Evolutionary conservation across 2,113 vertebrate species (phyloP).

Genomic region (Colistium nudipinnis): DNA sequence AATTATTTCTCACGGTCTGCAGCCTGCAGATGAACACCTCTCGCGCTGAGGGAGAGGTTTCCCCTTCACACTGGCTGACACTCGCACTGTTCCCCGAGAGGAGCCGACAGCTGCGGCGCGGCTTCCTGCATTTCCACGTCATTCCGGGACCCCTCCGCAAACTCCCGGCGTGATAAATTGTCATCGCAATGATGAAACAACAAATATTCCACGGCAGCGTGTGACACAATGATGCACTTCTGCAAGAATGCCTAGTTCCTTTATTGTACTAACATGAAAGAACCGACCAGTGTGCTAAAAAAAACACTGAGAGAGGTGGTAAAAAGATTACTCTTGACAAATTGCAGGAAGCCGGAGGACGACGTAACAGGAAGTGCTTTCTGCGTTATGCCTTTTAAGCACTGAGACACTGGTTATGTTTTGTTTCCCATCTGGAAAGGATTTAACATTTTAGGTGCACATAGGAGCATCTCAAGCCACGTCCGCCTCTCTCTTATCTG

Average conservation of each 20-base stretch:
- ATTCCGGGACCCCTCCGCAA: slow-evolving; percentile 7
- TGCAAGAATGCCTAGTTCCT: not conserved
- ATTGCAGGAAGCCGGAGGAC: slow-evolving; percentile 46
- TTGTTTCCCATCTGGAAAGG: slow-evolving; percentile 30
- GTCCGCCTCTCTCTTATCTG: not conserved
- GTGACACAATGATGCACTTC: too few species aligned
- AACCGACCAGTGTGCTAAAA: slow-evolving; percentile 5
- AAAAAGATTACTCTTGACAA: slow-evolving; percentile 26
- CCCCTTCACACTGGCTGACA: slow-evolving; percentile 30
- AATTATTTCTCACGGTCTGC: slow-evolving; percentile 7
- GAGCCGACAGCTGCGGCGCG: slow-evolving; percentile 66
- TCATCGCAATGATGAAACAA: slow-evolving; percentile 15
- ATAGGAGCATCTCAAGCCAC: slow-evolving; percentile 5
- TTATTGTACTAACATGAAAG: slow-evolving; percentile 13
- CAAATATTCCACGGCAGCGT: too few species aligned
- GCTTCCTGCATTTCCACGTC: slow-evolving; percentile 61
- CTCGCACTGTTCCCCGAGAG: slow-evolving; percentile 27
- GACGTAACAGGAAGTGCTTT: slow-evolving; percentile 53
- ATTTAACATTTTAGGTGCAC: slow-evolving; percentile 5
- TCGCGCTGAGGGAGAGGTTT: slow-evolving; percentile 32
- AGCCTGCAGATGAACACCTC: slow-evolving; percentile 11
- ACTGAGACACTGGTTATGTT: slow-evolving; percentile 32
- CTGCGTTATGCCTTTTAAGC: slow-evolving; percentile 47
- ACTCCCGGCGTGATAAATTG: slow-evolving; percentile 5
- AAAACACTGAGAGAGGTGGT: too few species aligned